Evolutionary conservation across 2,797 vertebrate genomes (phyloP).

Genomic region (Micropoecilia bifurca): DNA sequence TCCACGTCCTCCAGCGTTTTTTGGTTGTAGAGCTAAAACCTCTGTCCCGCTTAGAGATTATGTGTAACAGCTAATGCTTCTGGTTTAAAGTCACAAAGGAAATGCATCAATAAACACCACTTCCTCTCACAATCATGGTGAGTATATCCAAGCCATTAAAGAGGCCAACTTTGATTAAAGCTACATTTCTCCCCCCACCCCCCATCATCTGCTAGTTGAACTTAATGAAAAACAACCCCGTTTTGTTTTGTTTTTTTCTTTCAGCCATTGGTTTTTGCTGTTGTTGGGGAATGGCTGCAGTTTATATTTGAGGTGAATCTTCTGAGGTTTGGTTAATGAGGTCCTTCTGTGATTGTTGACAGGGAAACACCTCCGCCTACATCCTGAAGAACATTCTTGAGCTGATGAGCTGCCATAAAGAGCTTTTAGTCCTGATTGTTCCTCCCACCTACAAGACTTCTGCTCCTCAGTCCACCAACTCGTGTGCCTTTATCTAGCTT

Average conservation of each 20-base stretch:
- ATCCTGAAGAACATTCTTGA: constrained; percentile 20
- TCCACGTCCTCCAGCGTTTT: neutral
- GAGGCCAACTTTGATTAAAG: neutral
- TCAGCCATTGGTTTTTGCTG: neutral
- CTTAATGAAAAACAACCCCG: neutral
- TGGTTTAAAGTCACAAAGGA: neutral
- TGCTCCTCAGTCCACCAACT: neutral
- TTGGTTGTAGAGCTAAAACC: neutral
- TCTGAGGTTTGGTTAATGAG: constrained; percentile 10
- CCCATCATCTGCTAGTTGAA: constrained; percentile 2
- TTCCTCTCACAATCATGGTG: constrained; percentile 4
- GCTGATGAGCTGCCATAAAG: constrained; percentile 13
- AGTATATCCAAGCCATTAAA: neutral
- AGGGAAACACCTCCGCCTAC: constrained; percentile 16
- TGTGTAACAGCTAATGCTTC: neutral
- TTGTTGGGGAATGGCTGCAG: neutral
- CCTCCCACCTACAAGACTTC: constrained; percentile 3
- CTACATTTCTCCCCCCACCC: neutral
- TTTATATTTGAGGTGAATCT: constrained; percentile 19
- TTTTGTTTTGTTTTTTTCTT: neutral
- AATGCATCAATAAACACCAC: constrained; percentile 14
- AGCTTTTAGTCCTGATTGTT: constrained; percentile 9
- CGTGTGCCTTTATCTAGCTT: neutral
- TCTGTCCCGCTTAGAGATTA: constrained; percentile 3
- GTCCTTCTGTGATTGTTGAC: constrained; percentile 21